Evolutionary conservation across 2,113 vertebrate genomes (phyloP).

Genomic region (Bagarius yarrelli): DNA sequence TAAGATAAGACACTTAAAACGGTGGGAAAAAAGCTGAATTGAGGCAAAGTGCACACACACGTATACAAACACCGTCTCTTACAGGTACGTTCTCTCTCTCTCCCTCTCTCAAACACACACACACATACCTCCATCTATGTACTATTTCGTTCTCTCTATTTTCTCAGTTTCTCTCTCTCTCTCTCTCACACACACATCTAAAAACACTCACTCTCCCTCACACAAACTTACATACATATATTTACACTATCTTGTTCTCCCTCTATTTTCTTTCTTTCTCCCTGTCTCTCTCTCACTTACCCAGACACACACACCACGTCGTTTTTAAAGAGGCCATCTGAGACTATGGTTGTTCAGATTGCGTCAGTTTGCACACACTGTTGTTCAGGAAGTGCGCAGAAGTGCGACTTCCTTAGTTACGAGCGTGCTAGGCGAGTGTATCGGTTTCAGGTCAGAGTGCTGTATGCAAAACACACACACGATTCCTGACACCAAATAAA

Average conservation of each 20-base stretch:
- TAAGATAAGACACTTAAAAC: no score
- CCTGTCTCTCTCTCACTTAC: background rate
- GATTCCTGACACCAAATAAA: background rate
- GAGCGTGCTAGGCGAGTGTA: background rate
- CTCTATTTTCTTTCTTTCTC: background rate
- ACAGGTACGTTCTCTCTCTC: background rate
- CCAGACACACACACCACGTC: no score
- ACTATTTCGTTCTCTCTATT: no score
- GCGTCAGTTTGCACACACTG: background rate
- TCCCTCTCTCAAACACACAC: background rate
- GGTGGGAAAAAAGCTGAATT: background rate
- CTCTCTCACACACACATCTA: no score
- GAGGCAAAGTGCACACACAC: background rate
- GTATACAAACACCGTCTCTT: background rate
- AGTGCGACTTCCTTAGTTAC: conserved; percentile 31
- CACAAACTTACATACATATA: background rate
- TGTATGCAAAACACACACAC: background rate
- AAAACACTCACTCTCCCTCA: background rate
- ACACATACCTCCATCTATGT: no score
- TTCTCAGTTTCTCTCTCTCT: no score
- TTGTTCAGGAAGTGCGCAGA: conserved; percentile 14
- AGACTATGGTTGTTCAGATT: background rate
- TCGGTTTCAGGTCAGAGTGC: background rate
- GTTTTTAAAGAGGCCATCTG: background rate
- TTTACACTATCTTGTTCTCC: background rate